Percentiles rank a stretch among this genome's conserved stretches.
Evolutionary conservation across 2,113 vertebrate genomes (phyloP).

Genomic region (Cyphomyrus discorhynchus): DNA sequence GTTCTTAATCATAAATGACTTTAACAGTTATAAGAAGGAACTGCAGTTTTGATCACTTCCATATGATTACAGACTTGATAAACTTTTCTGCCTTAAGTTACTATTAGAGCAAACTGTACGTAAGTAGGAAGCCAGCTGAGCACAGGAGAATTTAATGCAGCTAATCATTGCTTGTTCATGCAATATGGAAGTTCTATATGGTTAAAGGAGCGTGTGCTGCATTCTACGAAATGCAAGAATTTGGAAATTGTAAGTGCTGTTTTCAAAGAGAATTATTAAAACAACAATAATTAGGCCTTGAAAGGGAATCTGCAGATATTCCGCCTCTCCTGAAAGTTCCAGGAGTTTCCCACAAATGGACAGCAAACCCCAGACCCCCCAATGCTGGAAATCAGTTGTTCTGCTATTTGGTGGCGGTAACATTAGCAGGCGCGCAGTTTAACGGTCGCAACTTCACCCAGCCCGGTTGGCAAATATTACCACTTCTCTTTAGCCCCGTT

Average conservation of each 20-base stretch:
- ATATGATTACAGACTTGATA: neutral
- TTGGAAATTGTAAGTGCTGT: neutral
- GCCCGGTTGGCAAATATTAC: too few species aligned
- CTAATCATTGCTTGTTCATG: too few species aligned
- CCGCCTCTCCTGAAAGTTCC: too few species aligned
- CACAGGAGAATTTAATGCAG: too few species aligned
- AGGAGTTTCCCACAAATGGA: too few species aligned
- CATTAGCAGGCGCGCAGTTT: too few species aligned
- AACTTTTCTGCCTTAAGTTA: neutral
- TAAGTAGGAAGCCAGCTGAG: too few species aligned
- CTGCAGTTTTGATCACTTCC: neutral
- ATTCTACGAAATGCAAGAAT: neutral
- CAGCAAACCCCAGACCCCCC: too few species aligned
- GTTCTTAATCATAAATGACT: neutral
- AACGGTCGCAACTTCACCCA: too few species aligned
- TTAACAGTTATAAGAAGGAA: neutral
- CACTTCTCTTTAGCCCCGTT: too few species aligned
- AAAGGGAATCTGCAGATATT: neutral
- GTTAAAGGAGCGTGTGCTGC: neutral
- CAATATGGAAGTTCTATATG: neutral
- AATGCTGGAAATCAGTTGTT: too few species aligned
- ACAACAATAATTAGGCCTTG: neutral
- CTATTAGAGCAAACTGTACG: neutral
- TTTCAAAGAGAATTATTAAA: neutral
- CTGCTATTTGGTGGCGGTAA: too few species aligned